phyloP scores from a whole-genome alignment of 2,113 vertebrate species.

The Hydrolagus affinis region DNA sequence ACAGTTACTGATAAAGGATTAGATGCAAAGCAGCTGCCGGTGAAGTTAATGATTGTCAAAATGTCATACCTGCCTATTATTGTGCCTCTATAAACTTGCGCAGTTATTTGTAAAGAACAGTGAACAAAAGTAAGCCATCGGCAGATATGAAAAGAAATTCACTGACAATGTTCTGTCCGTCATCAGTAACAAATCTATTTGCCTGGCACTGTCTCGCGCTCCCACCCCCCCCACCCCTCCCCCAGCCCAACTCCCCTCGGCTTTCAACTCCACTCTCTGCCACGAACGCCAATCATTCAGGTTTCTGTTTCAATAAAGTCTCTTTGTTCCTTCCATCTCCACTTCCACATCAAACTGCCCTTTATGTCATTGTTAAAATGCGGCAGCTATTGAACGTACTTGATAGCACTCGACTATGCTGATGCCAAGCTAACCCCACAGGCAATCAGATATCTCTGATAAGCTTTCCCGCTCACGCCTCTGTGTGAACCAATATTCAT shows the following conservation, averaged over 20 bases:
- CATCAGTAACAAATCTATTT: not conserved
- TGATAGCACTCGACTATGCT: not conserved
- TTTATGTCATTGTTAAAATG: conserved; percentile 12
- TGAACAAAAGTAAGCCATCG: conserved; percentile 22
- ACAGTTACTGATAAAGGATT: conserved; percentile 4
- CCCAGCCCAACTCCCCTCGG: no score
- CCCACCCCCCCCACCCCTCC: no score
- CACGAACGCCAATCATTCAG: conserved; percentile 1
- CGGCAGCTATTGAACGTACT: conserved; percentile 7
- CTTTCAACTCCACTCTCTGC: not conserved
- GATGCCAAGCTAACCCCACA: conserved; percentile 14
- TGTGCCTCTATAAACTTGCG: not conserved
- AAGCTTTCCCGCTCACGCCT: not conserved
- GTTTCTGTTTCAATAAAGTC: conserved; percentile 16
- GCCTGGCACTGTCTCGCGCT: not conserved
- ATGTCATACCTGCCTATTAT: not conserved
- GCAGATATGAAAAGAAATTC: not conserved
- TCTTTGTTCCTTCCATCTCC: not conserved
- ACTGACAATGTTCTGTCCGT: not conserved
- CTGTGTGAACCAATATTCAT: not conserved
- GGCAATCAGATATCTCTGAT: conserved; percentile 9
- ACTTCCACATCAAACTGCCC: conserved; percentile 16
- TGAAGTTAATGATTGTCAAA: conserved; percentile 26
- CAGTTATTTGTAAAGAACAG: conserved; percentile 5
- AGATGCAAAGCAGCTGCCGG: conserved; percentile 10